A percentile compares a stretch with the other conserved stretches of the same genome.
Conservation (phyloP, 2,797 vertebrate genomes). For the Momotus momota region DNA sequence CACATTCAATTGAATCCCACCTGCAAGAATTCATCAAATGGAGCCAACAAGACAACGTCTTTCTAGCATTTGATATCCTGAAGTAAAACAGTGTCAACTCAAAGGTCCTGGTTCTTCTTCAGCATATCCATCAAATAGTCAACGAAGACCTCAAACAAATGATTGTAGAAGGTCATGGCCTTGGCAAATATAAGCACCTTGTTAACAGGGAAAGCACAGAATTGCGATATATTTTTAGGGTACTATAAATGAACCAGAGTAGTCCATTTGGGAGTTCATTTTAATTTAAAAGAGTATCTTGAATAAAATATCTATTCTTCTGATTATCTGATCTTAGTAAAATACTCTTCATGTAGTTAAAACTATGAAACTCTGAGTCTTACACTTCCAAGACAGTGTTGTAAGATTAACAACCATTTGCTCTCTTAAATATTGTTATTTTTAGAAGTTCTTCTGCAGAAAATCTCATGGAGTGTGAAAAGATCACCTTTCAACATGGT, state of each 20-base stretch:
- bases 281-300: neutral
- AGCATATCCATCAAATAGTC: neutral
- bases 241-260: neutral
- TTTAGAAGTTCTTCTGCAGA: neutral
- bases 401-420: neutral
- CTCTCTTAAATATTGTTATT: neutral
- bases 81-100: neutral
- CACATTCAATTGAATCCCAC: neutral
- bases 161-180: neutral
- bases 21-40: conserved; percentile 27
- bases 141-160: neutral
- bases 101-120: neutral
- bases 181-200: neutral
- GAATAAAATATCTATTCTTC: neutral
- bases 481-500: neutral
- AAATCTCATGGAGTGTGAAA: neutral
- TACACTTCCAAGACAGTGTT: neutral
- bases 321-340: neutral
- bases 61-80: neutral
- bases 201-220: neutral
- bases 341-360: neutral
- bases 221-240: neutral
- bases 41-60: neutral
- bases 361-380: neutral
- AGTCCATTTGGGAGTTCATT: neutral